Evolutionary conservation across 1,140 invertebrate species (phyloP).

Genomic region (Brachionus rubens): DNA sequence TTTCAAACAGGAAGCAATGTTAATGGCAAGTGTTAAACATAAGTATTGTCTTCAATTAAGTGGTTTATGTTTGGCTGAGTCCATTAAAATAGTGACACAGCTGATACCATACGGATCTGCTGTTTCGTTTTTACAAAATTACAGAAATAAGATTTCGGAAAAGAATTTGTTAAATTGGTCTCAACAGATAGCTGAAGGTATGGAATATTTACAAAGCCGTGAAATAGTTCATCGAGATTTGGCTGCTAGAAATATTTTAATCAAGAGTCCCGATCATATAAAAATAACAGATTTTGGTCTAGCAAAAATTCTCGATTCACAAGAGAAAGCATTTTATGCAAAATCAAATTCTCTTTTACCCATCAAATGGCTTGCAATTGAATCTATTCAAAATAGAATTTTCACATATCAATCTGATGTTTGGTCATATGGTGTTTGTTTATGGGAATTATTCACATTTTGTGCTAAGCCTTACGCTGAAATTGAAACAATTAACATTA

Average conservation of each 20-base stretch:
- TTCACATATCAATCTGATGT: constrained; percentile 41
- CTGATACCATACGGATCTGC: constrained; percentile 13
- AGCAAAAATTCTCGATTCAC: constrained; percentile 62
- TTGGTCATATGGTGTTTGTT: constrained; percentile 45
- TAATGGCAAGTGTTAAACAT: constrained; percentile 44
- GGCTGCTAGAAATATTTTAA: constrained; percentile 89
- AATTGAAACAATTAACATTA: constrained; percentile 26
- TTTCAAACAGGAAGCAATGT: constrained; percentile 13
- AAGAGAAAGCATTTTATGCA: constrained; percentile 68
- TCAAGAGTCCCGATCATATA: constrained; percentile 59
- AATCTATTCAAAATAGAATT: constrained; percentile 9
- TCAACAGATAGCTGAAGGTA: constrained; percentile 90
- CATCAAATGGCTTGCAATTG: constrained; percentile 30
- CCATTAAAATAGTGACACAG: constrained; percentile 17
- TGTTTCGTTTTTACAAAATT: not conserved
- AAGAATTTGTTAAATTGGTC: constrained; percentile 82
- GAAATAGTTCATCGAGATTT: constrained; percentile 95
- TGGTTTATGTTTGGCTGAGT: constrained; percentile 8
- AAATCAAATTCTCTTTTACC: constrained; percentile 80
- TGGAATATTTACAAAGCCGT: constrained; percentile 90
- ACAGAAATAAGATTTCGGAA: not conserved
- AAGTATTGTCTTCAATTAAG: constrained; percentile 7
- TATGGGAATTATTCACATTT: constrained; percentile 45
- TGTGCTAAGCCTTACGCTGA: constrained; percentile 77
- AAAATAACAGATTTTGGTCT: constrained; percentile 60